These are phyloP conservation scores for Gorsachius goisagi DNA, from an alignment of 2,113 vertebrate species.

Conservation along the genomic window DNA sequence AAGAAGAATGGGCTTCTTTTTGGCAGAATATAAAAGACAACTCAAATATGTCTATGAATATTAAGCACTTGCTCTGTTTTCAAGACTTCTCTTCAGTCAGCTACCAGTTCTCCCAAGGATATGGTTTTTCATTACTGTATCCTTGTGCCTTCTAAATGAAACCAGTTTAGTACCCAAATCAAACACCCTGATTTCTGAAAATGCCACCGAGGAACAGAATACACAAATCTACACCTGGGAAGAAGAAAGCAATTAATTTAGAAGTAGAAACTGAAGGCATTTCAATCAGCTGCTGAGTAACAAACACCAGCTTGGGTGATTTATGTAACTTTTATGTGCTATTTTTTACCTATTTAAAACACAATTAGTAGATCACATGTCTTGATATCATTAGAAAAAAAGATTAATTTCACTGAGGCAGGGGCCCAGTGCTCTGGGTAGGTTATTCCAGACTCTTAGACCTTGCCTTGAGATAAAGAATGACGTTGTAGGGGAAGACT, in stretches of 20 bases:
- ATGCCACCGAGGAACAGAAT: not conserved
- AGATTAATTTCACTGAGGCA: not conserved
- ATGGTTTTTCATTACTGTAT: not conserved
- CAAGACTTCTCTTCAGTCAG: not conserved
- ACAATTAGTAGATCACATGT: not conserved
- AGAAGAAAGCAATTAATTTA: not conserved
- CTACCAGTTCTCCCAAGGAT: not conserved
- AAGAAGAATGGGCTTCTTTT: not conserved
- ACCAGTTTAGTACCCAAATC: not conserved
- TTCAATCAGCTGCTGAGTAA: not conserved
- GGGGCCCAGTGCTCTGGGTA: not conserved
- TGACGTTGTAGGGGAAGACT: not conserved
- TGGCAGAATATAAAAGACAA: not conserved
- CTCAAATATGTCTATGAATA: not conserved
- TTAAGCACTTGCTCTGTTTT: not conserved
- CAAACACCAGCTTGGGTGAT: not conserved
- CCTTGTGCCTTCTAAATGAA: not conserved
- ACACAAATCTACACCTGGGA: not conserved
- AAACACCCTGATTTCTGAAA: not conserved
- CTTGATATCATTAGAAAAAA: not conserved
- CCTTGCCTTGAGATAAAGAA: not conserved
- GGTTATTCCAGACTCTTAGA: not conserved
- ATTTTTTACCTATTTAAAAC: not conserved
- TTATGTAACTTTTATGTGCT: not conserved
- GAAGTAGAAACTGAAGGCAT: not conserved